phyloP scores from a whole-genome alignment of 2,888 invertebrate species.

The Dastarcus helophoroides region DNA sequence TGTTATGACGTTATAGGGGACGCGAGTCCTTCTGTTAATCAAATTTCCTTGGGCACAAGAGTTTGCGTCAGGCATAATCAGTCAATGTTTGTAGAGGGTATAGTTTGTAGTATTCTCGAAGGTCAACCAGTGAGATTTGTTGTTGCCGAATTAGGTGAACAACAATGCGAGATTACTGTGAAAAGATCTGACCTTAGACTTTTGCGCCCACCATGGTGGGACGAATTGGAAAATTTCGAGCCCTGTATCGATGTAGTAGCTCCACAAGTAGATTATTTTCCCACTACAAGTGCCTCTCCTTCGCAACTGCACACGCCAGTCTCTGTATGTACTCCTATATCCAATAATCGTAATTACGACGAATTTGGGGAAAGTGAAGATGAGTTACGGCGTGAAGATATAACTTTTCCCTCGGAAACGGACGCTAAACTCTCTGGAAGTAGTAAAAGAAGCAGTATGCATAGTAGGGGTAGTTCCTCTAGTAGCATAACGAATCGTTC shows the following conservation, averaged over 20 bases:
- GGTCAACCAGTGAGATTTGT: slow-evolving; percentile 55
- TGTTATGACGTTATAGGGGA: slow-evolving; percentile 86
- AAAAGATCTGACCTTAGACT: slow-evolving; percentile 84
- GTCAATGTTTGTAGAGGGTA: slow-evolving; percentile 74
- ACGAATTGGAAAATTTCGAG: slow-evolving; percentile 67
- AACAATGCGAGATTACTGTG: slow-evolving; percentile 51
- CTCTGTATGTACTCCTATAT: slow-evolving; percentile 41
- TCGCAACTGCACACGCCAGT: slow-evolving; percentile 39
- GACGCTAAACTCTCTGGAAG: slow-evolving; percentile 64
- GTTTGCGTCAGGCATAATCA: slow-evolving; percentile 70
- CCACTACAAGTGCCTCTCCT: slow-evolving; percentile 40
- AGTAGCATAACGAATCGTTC: slow-evolving; percentile 83
- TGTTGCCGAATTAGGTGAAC: slow-evolving; percentile 45
- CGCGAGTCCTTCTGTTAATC: slow-evolving; percentile 76
- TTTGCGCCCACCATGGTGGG: slow-evolving; percentile 91
- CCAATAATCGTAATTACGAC: slow-evolving; percentile 54
- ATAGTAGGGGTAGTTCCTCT: slow-evolving; percentile 84
- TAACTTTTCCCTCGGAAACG: slow-evolving; percentile 71
- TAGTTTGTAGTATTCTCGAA: slow-evolving; percentile 57
- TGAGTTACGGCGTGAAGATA: slow-evolving; percentile 76
- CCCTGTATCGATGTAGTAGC: slow-evolving; percentile 12
- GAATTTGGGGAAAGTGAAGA: slow-evolving; percentile 82
- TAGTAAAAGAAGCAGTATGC: slow-evolving; percentile 83
- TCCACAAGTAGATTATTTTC: slow-evolving; percentile 20
- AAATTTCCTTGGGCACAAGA: slow-evolving; percentile 65